phyloP scores from a whole-genome alignment of 30 jellyfish, hydroid and myxozoan species.

The Hydra vulgaris region DNA sequence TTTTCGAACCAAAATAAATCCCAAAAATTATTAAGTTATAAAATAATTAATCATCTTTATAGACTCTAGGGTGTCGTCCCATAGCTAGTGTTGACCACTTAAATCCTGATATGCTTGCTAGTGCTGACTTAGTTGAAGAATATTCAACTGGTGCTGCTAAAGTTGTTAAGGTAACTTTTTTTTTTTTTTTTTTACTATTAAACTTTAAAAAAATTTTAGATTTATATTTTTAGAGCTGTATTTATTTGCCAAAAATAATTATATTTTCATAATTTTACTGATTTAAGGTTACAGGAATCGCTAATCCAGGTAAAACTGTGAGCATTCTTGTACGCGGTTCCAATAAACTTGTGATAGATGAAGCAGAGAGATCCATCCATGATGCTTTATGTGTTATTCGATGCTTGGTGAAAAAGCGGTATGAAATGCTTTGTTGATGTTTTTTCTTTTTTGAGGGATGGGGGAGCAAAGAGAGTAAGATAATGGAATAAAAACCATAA shows the following conservation, averaged over 20 bases:
- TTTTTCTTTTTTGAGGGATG: neutral
- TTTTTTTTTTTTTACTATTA: neutral
- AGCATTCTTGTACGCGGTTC: slow-evolving; percentile 93
- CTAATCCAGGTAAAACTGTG: slow-evolving; percentile 88
- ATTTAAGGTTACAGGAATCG: slow-evolving; percentile 97
- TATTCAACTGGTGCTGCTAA: slow-evolving; percentile 94
- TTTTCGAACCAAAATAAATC: too few relatives aligned
- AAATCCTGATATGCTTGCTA: slow-evolving; percentile 86
- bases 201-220: too few relatives aligned
- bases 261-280: neutral
- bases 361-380: slow-evolving; percentile 98
- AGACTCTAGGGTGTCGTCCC: slow-evolving; percentile 92
- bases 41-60: neutral
- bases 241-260: neutral
- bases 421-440: neutral
- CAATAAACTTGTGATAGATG: slow-evolving; percentile 86
- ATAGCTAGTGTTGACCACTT: slow-evolving; percentile 98
- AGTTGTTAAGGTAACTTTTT: slow-evolving; percentile 84
- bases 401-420: slow-evolving; percentile 93
- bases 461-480: neutral
- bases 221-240: neutral
- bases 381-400: slow-evolving; percentile 97
- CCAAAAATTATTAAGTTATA: neutral
- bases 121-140: slow-evolving; percentile 99
- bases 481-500: neutral